phyloP scores from a whole-genome alignment of 2,888 invertebrate genomes.

The Oxycera nigricornis region DNA sequence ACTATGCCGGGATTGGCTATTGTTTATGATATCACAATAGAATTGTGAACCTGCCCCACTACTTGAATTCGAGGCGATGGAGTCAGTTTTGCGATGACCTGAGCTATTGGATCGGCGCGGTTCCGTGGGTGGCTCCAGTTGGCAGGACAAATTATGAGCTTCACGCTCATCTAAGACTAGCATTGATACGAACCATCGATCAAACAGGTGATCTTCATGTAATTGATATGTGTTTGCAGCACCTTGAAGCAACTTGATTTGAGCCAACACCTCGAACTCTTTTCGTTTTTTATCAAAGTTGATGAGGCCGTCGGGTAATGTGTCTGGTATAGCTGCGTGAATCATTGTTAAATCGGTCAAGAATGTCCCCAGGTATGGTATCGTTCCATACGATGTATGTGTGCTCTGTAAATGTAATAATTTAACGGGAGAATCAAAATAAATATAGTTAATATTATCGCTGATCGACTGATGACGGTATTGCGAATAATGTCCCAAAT shows the following conservation, averaged over 20 bases:
- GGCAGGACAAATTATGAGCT: conserved; percentile 87
- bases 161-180: conserved; percentile 91
- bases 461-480: no score
- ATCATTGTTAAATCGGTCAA: conserved; percentile 98
- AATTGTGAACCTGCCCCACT: conserved; percentile 88
- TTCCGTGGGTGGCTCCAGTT: conserved; percentile 78
- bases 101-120: conserved; percentile 54
- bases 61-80: conserved; percentile 86
- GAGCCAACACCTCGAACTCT: conserved; percentile 98
- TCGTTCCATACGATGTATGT: conserved; percentile 88
- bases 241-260: conserved; percentile 91
- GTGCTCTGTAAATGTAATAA: no score
- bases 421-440: no score
- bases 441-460: no score
- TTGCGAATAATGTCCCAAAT: no score
- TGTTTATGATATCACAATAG: conserved; percentile 78
- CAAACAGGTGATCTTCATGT: conserved; percentile 84
- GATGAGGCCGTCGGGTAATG: conserved; percentile 77
- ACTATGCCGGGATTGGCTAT: conserved; percentile 55
- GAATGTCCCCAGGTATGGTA: conserved; percentile 97
- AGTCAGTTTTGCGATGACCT: conserved; percentile 90
- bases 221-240: conserved; percentile 96
- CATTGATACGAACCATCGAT: conserved; percentile 94
- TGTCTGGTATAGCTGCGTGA: conserved; percentile 91
- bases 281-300: conserved; percentile 98